A percentile compares a stretch with the other conserved stretches of the same genome.
Conservation (phyloP, 2,888 invertebrate species). For the Polydrusus cervinus region DNA sequence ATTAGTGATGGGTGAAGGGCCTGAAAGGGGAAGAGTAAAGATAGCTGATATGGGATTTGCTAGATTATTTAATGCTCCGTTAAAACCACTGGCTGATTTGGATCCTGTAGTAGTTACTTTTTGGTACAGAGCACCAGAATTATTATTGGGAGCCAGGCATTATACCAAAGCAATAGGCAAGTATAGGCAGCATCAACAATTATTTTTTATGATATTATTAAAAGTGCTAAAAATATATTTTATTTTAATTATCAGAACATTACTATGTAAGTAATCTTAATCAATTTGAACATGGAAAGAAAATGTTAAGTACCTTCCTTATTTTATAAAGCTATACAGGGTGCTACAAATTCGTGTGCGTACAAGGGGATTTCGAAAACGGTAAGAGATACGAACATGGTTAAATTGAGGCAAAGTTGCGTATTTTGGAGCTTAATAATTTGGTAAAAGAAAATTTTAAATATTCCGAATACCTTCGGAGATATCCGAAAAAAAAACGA, state of each 20-base stretch:
- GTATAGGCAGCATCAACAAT: conserved; percentile 19
- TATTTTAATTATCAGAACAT: not conserved
- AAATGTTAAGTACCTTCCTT: no score
- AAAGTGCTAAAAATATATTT: no score
- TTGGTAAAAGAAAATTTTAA: no score
- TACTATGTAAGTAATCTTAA: not conserved
- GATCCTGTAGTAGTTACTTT: conserved; percentile 99
- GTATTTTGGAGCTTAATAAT: no score
- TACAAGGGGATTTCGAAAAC: no score
- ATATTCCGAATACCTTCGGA: no score
- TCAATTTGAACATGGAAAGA: not conserved
- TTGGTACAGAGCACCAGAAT: conserved; percentile 99
- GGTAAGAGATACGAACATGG: no score
- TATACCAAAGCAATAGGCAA: conserved; percentile 97
- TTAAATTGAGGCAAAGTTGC: no score
- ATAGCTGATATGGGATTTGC: conserved; percentile 99
- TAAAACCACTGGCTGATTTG: conserved; percentile 97
- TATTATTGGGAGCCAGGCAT: conserved; percentile 94
- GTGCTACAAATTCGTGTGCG: no score
- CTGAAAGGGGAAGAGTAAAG: conserved; percentile 96
- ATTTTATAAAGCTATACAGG: no score
- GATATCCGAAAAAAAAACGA: no score
- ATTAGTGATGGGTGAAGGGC: conserved; percentile 98
- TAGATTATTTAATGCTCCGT: conserved; percentile 95
- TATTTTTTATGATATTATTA: no score